Evolutionary conservation across 2,888 invertebrate genomes (phyloP).

Genomic region (Phortica okadai): DNA sequence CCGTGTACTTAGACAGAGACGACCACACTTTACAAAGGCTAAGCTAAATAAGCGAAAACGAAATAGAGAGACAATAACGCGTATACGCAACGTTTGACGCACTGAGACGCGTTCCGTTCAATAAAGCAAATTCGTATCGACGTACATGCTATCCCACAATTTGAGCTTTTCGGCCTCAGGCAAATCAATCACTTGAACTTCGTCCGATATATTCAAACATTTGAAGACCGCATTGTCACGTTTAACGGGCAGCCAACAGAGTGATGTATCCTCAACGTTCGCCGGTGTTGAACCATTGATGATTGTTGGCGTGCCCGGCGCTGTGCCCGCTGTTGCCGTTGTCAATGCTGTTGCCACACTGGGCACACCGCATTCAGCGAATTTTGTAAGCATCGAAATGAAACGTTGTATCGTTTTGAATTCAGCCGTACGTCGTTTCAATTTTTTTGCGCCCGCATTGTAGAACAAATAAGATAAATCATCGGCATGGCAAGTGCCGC

Average conservation of each 20-base stretch:
- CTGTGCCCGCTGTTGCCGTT: conserved; percentile 30
- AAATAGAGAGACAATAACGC: background rate
- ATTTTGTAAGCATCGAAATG: conserved; percentile 71
- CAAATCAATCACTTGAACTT: conserved; percentile 73
- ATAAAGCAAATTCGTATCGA: conserved; percentile 59
- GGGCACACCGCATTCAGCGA: conserved; percentile 73
- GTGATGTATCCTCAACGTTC: background rate
- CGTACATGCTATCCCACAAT: conserved; percentile 74
- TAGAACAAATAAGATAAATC: conserved; percentile 75
- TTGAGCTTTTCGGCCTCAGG: conserved; percentile 73
- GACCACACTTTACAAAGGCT: background rate
- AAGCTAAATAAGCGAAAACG: no score
- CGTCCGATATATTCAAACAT: conserved; percentile 75
- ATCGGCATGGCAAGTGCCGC: conserved; percentile 76
- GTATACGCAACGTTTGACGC: conserved; percentile 19
- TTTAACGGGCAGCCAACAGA: conserved; percentile 65
- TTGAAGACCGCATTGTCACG: conserved; percentile 64
- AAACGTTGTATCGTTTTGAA: conserved; percentile 73
- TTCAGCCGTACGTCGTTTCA: conserved; percentile 69
- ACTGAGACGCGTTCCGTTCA: conserved; percentile 34
- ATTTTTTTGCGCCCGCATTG: conserved; percentile 72
- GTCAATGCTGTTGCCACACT: conserved; percentile 53
- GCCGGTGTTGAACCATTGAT: background rate
- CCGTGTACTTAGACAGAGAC: background rate
- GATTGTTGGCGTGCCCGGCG: background rate